phyloP scores from a whole-genome alignment of 1,140 invertebrate species.

The Triops longicaudatus region DNA sequence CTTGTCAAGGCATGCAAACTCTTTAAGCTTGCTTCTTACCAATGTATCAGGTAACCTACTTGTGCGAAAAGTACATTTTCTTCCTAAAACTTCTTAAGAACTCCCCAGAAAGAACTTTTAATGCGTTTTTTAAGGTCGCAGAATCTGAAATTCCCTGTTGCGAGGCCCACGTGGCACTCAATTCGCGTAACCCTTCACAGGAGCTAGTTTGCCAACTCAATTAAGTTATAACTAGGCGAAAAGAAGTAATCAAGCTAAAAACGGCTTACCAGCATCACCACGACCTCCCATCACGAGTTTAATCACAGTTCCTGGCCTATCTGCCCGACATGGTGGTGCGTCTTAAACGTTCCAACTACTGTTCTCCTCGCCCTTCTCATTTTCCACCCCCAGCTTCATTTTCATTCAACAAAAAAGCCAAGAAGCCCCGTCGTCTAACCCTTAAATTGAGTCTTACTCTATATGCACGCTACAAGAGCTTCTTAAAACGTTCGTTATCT shows the following conservation, averaged over 20 bases:
- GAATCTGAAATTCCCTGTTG: no score
- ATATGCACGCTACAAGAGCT: background rate
- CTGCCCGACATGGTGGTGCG: background rate
- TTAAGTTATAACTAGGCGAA: background rate
- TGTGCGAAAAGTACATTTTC: no score
- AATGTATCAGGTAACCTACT: no score
- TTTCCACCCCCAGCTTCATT: background rate
- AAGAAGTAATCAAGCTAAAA: conserved; percentile 1
- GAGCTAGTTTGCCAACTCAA: background rate
- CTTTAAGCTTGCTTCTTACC: no score
- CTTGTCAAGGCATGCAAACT: no score
- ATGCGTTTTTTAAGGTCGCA: no score
- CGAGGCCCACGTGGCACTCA: no score
- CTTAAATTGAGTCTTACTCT: background rate
- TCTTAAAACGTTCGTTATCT: background rate
- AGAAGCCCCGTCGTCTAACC: background rate
- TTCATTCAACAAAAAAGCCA: background rate
- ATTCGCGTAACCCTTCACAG: no score
- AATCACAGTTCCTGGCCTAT: background rate
- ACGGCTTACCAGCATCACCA: background rate
- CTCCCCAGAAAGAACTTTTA: no score
- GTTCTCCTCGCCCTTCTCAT: background rate
- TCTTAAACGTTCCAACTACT: background rate
- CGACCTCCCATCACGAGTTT: background rate
- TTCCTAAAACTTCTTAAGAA: no score